Conservation (phyloP, 2,888 invertebrate genomes). For the Apoderus coryli region DNA sequence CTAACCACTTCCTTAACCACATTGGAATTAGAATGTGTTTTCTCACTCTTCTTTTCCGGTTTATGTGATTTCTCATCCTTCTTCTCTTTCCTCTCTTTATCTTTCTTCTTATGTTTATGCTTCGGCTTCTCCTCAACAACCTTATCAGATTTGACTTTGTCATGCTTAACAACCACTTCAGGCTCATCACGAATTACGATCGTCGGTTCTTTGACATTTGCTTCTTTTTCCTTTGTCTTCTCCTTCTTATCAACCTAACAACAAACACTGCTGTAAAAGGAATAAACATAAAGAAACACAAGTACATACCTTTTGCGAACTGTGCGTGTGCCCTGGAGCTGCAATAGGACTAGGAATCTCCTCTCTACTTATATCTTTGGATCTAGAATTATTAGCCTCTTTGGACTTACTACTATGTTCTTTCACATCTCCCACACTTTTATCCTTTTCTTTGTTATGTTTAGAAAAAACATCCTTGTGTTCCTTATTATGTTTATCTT, state of each 20-base stretch:
- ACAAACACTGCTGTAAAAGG: too few relatives aligned
- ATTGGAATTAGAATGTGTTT: constrained; percentile 7
- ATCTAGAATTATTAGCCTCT: too few relatives aligned
- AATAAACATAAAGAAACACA: too few relatives aligned
- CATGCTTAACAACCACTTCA: constrained; percentile 25
- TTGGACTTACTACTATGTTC: background rate
- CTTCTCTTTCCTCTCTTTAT: constrained; percentile 43
- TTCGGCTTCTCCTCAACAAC: constrained; percentile 31
- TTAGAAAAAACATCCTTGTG: constrained; percentile 20
- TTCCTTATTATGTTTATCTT: constrained; percentile 46
- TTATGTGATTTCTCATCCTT: constrained; percentile 32
- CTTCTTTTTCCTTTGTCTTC: constrained; percentile 37
- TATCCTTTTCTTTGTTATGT: constrained; percentile 37
- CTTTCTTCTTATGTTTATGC: constrained; percentile 40
- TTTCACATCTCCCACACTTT: background rate
- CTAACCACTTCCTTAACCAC: constrained; percentile 10
- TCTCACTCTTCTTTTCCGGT: constrained; percentile 20
- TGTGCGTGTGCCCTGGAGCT: background rate
- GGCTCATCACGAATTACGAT: too few relatives aligned
- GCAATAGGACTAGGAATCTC: constrained; percentile 4
- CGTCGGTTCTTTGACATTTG: constrained; percentile 33
- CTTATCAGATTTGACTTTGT: constrained; percentile 27
- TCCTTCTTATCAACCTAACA: constrained; percentile 38
- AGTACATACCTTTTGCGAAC: constrained; percentile 10
- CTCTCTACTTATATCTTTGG: constrained; percentile 4